Base-by-base conservation (phyloP, 2,888 invertebrate species). In the Erannis defoliaria region DNA sequence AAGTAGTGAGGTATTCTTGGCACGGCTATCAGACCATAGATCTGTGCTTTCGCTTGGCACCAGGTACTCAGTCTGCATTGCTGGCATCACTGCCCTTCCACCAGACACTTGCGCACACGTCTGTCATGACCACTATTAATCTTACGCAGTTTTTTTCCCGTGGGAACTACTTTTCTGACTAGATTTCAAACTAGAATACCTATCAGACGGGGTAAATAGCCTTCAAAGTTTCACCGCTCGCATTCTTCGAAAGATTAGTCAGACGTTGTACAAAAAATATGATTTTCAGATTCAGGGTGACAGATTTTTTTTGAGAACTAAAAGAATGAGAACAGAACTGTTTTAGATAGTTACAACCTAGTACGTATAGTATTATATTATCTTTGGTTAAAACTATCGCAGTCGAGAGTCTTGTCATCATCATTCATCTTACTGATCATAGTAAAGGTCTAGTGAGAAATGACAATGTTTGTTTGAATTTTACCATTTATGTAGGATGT, bases 61-160 rank as follows among this genome's bases (percentile, higher is more conserved):
- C 64, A 40, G 60, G 64, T 62, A 67, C 67, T 67, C 61, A 56
- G 71, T 68, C 70, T 74, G 72, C 75, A 68, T 62, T 72, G 75
- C 80, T 80, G 80, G 74, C 76, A 67, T 74, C 74, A 72, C 75
- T 73, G 73, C 73, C 70, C 74, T 73, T 73, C 69, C 75, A 75
- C 75, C 74, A 78, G 81, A 80, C 79, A 78, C 71, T 71, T 77
- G 75, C 78, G 74, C 76, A 74, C 77, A 77, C 79, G 84, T 89
- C 87, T 84, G 84, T 89, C 89, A 88, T 68, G 80, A 86, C 64
- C 69, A 84, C 84, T 85, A 89, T 90, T 88, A 88, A 89, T 89
- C 88, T 85, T 83, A 50, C 64, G 57, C 19, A 42, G 18, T 54
- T 60, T 56, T 62, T 45, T 59, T 19, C 67, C 64, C 62, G 64